A percentile compares a stretch with the other conserved stretches of the same genome.
Evolutionary conservation across 2,797 vertebrate species (phyloP).

Genomic region (Pagetopsis macropterus): DNA sequence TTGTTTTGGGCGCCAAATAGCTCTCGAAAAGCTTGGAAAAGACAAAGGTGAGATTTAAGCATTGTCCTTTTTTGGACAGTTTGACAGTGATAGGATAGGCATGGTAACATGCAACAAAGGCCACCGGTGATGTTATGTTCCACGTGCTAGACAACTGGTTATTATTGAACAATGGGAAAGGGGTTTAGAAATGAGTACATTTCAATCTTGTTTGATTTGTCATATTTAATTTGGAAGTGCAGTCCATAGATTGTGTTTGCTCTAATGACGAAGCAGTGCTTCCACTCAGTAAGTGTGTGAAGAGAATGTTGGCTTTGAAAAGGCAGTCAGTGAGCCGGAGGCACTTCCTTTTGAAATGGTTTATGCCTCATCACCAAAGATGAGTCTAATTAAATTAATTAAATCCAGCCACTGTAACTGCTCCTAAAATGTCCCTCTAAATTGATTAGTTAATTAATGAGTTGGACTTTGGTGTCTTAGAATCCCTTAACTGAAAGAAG

Average conservation of each 20-base stretch:
- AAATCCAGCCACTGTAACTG: conserved; percentile 42
- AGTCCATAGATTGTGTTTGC: conserved; percentile 18
- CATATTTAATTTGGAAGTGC: conserved; percentile 27
- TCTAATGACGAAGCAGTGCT: conserved; percentile 26
- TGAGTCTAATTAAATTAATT: conserved; percentile 56
- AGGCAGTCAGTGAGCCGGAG: conserved; percentile 12
- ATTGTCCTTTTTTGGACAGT: background rate
- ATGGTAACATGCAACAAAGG: too few species aligned
- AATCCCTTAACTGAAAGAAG: conserved; percentile 38
- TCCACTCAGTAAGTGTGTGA: conserved; percentile 31
- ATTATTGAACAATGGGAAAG: background rate
- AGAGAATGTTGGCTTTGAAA: conserved; percentile 43
- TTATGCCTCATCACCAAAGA: conserved; percentile 45
- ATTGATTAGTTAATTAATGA: conserved; percentile 42
- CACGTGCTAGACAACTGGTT: too few species aligned
- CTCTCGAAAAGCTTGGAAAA: background rate
- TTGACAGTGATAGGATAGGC: too few species aligned
- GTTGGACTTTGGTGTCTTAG: conserved; percentile 45
- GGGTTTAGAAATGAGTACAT: background rate
- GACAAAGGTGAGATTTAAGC: background rate
- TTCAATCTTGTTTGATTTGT: background rate
- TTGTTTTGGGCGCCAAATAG: background rate
- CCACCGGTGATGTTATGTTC: too few species aligned
- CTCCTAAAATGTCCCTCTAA: conserved; percentile 49
- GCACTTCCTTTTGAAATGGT: conserved; percentile 16